Evolutionary conservation across 1,140 invertebrate genomes (phyloP).

Genomic region (Caerostris extrusa): DNA sequence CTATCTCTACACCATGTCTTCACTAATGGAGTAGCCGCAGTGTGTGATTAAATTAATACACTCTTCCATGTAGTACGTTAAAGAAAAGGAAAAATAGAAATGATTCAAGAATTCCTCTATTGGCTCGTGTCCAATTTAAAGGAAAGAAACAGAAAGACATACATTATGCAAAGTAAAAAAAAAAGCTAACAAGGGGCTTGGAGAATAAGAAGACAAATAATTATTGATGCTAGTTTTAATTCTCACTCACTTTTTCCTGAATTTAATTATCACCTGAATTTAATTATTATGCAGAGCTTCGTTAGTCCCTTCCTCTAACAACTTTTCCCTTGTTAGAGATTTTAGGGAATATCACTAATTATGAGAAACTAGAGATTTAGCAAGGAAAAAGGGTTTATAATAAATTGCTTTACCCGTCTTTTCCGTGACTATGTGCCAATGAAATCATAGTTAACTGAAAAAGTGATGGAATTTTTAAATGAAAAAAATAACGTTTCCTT

Average conservation of each 20-base stretch:
- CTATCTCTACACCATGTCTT: not conserved
- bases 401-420: not conserved
- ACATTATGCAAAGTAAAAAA: not conserved
- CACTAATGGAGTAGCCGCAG: not conserved
- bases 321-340: not conserved
- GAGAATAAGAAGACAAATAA: conserved; percentile 56
- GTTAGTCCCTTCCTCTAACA: not conserved
- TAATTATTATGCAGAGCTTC: conserved; percentile 15
- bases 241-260: conserved; percentile 45
- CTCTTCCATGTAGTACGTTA: not conserved
- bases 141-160: not conserved
- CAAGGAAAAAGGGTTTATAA: not conserved
- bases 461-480: not conserved
- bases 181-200: not conserved
- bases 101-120: conserved; percentile 5
- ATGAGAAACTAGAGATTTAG: conserved; percentile 26
- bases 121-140: conserved; percentile 61
- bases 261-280: conserved; percentile 59
- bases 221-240: conserved; percentile 62
- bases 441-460: not conserved
- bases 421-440: not conserved
- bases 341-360: conserved; percentile 16
- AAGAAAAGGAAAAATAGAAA: not conserved
- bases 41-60: conserved; percentile 41
- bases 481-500: not conserved